phyloP scores from a whole-genome alignment of 1,140 invertebrate species.

The Cryptotermes secundus region DNA sequence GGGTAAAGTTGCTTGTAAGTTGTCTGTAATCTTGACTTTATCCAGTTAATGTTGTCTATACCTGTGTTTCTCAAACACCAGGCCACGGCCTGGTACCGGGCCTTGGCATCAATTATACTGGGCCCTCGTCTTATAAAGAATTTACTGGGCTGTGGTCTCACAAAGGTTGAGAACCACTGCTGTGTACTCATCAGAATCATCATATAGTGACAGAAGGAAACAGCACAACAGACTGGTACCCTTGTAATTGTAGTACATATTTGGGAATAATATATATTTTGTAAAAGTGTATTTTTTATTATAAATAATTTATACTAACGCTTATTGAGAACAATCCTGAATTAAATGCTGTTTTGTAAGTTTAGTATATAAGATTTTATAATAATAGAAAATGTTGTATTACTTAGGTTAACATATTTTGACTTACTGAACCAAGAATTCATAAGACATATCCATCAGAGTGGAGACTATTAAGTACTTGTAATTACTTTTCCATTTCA shows the following conservation, averaged over 20 bases:
- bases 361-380: neutral
- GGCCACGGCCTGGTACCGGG: no score
- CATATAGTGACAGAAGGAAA: neutral
- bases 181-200: neutral
- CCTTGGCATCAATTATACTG: no score
- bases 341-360: neutral
- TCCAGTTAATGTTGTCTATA: neutral
- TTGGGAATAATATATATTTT: neutral
- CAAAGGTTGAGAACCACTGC: no score
- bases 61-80: no score
- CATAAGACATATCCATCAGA: conserved; percentile 2
- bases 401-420: conserved; percentile 15
- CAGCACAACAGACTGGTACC: neutral
- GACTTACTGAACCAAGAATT: conserved; percentile 7
- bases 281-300: neutral
- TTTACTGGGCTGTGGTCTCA: no score
- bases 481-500: neutral
- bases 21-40: neutral
- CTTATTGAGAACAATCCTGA: neutral
- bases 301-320: neutral
- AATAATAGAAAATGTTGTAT: neutral
- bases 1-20: neutral
- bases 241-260: neutral
- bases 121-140: no score
- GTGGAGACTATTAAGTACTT: neutral